A percentile compares a stretch with the other conserved stretches of the same genome.
Evolutionary conservation across 2,888 invertebrate genomes (phyloP).

Genomic region (Anticlea derivata): DNA sequence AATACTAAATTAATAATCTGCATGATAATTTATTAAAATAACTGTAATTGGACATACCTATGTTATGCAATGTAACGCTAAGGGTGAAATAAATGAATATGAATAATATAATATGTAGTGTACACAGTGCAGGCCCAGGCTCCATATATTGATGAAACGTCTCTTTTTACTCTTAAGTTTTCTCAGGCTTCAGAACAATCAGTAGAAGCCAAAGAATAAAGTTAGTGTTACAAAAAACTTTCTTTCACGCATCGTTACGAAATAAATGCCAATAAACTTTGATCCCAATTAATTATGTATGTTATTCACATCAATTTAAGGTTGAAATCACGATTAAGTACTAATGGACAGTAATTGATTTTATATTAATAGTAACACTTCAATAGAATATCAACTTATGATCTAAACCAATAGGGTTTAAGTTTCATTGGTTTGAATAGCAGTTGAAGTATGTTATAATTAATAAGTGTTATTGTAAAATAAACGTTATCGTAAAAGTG

Average conservation of each 20-base stretch:
- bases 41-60: too few relatives aligned
- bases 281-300: constrained; percentile 11
- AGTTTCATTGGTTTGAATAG: background rate
- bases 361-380: constrained; percentile 3
- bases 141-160: too few relatives aligned
- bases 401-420: background rate
- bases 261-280: constrained; percentile 8
- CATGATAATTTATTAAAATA: too few relatives aligned
- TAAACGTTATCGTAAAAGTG: background rate
- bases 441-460: constrained; percentile 9
- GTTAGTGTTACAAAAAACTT: background rate
- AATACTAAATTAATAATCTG: too few relatives aligned
- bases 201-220: background rate
- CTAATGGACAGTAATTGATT: constrained; percentile 16
- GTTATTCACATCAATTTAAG: constrained; percentile 14
- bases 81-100: too few relatives aligned
- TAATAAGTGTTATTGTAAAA: constrained; percentile 1
- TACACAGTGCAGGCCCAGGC: too few relatives aligned
- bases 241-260: background rate
- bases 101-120: too few relatives aligned
- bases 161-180: too few relatives aligned
- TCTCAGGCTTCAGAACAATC: too few relatives aligned
- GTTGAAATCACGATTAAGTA: constrained; percentile 10
- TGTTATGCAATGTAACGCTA: too few relatives aligned
- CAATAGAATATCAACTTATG: constrained; percentile 5